phyloP scores from a whole-genome alignment of 2,113 vertebrate genomes.

The Gasterosteus nipponicus region DNA sequence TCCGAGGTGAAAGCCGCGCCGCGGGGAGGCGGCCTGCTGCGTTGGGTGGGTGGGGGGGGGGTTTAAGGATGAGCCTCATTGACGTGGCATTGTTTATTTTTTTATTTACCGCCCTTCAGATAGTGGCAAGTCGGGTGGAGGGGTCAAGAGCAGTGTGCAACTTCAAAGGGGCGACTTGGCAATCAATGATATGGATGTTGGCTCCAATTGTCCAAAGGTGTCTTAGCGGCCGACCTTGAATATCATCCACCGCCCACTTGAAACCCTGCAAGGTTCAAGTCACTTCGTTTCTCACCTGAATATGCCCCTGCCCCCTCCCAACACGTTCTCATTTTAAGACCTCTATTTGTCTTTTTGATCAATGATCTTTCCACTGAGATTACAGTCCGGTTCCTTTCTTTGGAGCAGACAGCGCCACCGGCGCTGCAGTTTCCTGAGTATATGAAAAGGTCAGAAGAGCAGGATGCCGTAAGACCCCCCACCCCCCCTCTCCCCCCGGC shows the following conservation, averaged over 20 bases:
- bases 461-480: slow-evolving; percentile 8
- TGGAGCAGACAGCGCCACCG: slow-evolving; percentile 36
- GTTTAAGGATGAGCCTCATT: slow-evolving; percentile 3
- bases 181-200: slow-evolving; percentile 61
- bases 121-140: slow-evolving; percentile 12
- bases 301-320: slow-evolving; percentile 24
- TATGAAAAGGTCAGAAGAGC: slow-evolving; percentile 22
- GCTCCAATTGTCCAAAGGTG: slow-evolving; percentile 60
- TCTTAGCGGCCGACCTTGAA: slow-evolving; percentile 61
- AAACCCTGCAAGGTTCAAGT: slow-evolving; percentile 19
- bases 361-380: slow-evolving; percentile 57
- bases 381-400: slow-evolving; percentile 49
- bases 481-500: no score
- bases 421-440: slow-evolving; percentile 36
- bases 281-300: slow-evolving; percentile 45
- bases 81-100: background rate
- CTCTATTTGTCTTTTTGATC: slow-evolving; percentile 61
- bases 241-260: slow-evolving; percentile 37
- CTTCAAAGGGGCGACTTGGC: slow-evolving; percentile 58
- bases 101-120: background rate
- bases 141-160: slow-evolving; percentile 41
- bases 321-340: slow-evolving; percentile 40
- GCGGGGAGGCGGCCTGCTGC: slow-evolving; percentile 1
- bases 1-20: slow-evolving; percentile 48
- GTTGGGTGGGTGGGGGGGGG: background rate